A percentile compares a stretch with the other conserved stretches of the same genome.
phyloP scores from a whole-genome alignment of 2,113 vertebrate genomes.

The Laterallus jamaicensis region DNA sequence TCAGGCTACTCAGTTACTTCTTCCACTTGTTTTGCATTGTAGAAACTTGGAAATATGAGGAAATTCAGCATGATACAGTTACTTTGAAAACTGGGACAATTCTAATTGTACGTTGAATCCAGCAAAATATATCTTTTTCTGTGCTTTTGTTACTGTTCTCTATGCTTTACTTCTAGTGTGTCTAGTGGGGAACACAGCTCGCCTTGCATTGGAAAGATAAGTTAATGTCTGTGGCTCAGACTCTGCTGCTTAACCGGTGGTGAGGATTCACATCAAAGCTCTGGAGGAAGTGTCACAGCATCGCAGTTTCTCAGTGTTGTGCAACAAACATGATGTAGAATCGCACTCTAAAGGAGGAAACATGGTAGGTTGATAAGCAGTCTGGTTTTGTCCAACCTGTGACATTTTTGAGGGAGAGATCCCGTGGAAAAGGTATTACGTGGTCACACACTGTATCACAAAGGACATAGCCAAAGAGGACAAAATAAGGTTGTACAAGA shows the following conservation, averaged over 20 bases:
- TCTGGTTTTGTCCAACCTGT: neutral
- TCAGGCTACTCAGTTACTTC: fast-evolving
- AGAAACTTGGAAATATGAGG: neutral
- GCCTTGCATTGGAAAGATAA: neutral
- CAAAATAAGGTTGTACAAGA: neutral
- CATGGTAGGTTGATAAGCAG: neutral
- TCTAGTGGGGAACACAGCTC: neutral
- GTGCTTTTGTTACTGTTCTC: neutral
- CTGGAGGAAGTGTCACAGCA: neutral
- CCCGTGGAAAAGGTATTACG: neutral
- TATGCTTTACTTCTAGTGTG: neutral
- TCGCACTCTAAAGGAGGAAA: neutral
- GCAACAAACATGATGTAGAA: neutral
- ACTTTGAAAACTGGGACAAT: neutral
- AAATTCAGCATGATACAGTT: neutral
- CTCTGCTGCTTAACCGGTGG: neutral
- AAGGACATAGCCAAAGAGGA: neutral
- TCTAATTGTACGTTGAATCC: neutral
- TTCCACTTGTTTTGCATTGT: neutral
- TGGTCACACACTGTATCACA: fast-evolving
- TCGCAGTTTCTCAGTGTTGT: neutral
- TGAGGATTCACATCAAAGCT: neutral
- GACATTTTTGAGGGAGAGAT: neutral
- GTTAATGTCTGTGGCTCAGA: neutral
- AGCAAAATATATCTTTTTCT: neutral